A percentile compares a stretch with the other conserved stretches of the same genome.
Conservation (phyloP, 2,888 invertebrate species). For the Drosophila kokeensis region DNA sequence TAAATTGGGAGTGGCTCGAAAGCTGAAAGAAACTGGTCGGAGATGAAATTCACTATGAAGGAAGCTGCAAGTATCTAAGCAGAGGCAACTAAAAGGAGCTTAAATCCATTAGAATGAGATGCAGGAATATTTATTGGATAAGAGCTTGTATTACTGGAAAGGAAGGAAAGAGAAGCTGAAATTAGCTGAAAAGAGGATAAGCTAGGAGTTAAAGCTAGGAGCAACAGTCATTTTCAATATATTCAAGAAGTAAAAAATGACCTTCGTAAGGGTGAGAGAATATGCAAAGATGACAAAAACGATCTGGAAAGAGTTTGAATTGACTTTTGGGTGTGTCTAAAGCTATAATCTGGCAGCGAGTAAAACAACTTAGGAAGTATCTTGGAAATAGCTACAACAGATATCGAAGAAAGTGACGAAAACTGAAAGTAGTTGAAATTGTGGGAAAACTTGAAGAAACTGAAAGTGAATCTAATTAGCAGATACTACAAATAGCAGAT, state of each 20-base stretch:
- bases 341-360: not conserved
- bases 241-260: not conserved
- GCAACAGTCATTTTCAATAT: not conserved
- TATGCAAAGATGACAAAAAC: not conserved
- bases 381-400: not conserved
- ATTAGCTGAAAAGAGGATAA: not conserved
- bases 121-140: not conserved
- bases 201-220: not conserved
- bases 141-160: not conserved
- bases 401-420: not conserved
- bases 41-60: not conserved
- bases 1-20: not conserved
- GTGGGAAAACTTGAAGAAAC: not conserved
- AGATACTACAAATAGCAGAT: not conserved
- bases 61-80: not conserved
- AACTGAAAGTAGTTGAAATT: constrained; percentile 6
- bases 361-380: not conserved
- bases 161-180: not conserved
- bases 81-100: not conserved
- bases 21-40: not conserved
- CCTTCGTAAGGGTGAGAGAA: not conserved
- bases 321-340: too few relatives aligned
- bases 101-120: not conserved
- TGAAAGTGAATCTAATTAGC: not conserved
- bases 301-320: not conserved